phyloP scores from a whole-genome alignment of 1,140 invertebrate species.

The Myzus persicae region DNA sequence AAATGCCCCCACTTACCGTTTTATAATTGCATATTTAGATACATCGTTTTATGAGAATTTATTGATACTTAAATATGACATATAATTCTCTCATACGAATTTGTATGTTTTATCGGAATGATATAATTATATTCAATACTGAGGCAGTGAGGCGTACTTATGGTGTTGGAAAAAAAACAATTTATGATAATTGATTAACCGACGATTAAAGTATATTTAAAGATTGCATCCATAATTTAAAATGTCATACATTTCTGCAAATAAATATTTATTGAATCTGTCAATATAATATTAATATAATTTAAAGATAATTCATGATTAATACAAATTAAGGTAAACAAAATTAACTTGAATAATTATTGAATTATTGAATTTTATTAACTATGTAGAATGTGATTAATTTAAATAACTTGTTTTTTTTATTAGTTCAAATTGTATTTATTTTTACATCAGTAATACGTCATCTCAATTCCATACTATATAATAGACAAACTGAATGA shows the following conservation, averaged over 20 bases:
- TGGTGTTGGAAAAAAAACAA: background rate
- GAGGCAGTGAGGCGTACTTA: background rate
- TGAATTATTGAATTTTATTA: background rate
- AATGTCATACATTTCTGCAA: background rate
- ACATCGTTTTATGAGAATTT: background rate
- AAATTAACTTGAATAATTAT: background rate
- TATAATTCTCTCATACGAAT: background rate
- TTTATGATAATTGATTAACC: background rate
- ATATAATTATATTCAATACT: background rate
- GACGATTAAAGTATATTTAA: background rate
- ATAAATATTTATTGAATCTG: background rate
- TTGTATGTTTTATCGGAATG: no score
- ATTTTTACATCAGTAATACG: background rate
- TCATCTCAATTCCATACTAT: background rate
- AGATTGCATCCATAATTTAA: background rate
- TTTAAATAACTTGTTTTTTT: background rate
- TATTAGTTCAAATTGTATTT: background rate
- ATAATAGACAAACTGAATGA: background rate
- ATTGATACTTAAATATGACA: background rate
- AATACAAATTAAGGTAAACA: background rate
- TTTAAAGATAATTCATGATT: background rate
- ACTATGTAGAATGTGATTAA: background rate
- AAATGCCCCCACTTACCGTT: background rate
- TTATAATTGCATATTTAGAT: background rate
- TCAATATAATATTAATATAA: background rate